Evolutionary conservation across 2,888 invertebrate species (phyloP), one percentile per base, ranked within the genome.

Genomic region (Erynnis tages): DNA sequence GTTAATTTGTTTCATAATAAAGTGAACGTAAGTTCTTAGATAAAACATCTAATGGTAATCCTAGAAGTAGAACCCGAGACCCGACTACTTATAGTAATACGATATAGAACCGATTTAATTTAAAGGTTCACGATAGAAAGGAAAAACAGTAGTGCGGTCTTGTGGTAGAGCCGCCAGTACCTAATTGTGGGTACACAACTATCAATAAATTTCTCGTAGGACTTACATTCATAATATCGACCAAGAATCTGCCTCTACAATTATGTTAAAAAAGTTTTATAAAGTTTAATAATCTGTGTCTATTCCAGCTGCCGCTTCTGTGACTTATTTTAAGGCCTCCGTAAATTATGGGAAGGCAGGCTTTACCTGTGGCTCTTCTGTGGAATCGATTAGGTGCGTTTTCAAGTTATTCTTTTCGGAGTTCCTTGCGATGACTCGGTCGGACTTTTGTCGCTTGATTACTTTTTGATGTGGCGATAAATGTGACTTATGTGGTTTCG

Each of bases 401-500:
- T 75, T 75, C 64, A 73, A 76, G 65, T 70, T 74, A 75, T 74
- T 79, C 71, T 69, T 63, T 13, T 40, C 44, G 16, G 70, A 70
- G 71, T 68, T 67, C 75, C 71, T 68, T 67, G 63, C 72, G 74
- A 78, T 79, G 81, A 79, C 76, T 79, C 74, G 82, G 59, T 70
- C 67, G 62, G 70, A 77, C 79, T 77, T 83, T 84, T 86, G 88
- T 87, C 80, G 74, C 79, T 77, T 87, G 87, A 87, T 88, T 82
- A 76, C 84, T 82, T 88, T 88, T 88, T 87, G 88, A 88, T 87
- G 88, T 73, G 72, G 84, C 84, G 83, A 81, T 82, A 83, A 84
- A 85, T 83, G 88, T 88, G 88, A 86, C 87, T 87, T 87, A 87
- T 82, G 87, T 76, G 86, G 87, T 82, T 79, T 77, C 67, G 67